Percentiles rank a stretch among this genome's conserved stretches.
Conservation (phyloP, 2,888 invertebrate species). For the Cryptocephalus primarius region DNA sequence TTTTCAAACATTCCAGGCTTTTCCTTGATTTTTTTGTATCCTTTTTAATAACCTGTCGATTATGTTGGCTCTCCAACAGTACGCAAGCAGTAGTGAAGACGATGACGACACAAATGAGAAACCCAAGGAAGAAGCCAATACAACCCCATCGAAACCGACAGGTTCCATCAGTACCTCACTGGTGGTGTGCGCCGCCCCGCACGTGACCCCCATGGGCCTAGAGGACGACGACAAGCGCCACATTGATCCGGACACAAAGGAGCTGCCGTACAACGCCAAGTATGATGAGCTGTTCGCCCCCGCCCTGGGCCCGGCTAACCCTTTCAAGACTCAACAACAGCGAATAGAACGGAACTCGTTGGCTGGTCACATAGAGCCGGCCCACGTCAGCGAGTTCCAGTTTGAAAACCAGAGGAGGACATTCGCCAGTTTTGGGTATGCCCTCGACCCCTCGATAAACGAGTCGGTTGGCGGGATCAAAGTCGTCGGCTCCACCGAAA, state of each 20-base stretch:
- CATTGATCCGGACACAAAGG: slow-evolving; percentile 69
- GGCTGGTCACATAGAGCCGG: slow-evolving; percentile 89
- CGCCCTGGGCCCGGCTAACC: slow-evolving; percentile 84
- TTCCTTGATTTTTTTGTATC: too few relatives aligned
- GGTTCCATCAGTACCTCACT: slow-evolving; percentile 51
- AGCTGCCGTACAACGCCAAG: slow-evolving; percentile 83
- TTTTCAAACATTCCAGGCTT: too few relatives aligned
- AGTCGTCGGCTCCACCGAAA: slow-evolving; percentile 55
- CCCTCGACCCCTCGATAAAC: slow-evolving; percentile 85
- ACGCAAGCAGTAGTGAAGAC: slow-evolving; percentile 61
- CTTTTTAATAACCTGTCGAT: too few relatives aligned
- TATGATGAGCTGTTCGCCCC: slow-evolving; percentile 93
- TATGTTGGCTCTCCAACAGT: slow-evolving; percentile 65
- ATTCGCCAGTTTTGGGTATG: slow-evolving; percentile 91
- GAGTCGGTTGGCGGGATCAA: slow-evolving; percentile 29
- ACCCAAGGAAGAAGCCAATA: not conserved
- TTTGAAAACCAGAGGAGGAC: slow-evolving; percentile 95
- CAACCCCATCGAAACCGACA: slow-evolving; percentile 33
- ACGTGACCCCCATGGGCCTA: slow-evolving; percentile 68
- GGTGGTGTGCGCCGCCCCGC: slow-evolving; percentile 71
- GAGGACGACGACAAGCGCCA: slow-evolving; percentile 54
- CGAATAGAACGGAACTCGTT: slow-evolving; percentile 80
- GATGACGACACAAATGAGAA: slow-evolving; percentile 36
- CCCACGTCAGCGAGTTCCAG: slow-evolving; percentile 92
- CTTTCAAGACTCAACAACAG: slow-evolving; percentile 84